Percentiles rank a stretch among this genome's conserved stretches.
These are phyloP conservation scores for Phallusia fumigata DNA, from an alignment of 23 tunicate species.

Conservation along the genomic window DNA sequence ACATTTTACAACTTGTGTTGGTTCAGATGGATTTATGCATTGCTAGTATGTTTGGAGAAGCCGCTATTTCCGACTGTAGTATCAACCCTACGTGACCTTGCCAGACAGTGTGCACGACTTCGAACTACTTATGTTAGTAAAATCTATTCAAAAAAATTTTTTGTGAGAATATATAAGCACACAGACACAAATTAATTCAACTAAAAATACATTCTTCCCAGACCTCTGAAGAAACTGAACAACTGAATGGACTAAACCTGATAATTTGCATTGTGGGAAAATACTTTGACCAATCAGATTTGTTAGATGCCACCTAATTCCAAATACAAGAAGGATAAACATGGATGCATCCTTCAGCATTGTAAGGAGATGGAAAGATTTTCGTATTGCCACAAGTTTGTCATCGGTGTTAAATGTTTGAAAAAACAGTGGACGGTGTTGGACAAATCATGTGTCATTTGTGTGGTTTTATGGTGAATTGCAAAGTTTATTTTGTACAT, in stretches of 20 bases:
- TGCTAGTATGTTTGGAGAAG: slow-evolving; percentile 65
- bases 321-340: neutral
- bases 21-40: slow-evolving; percentile 83
- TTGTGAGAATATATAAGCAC: neutral
- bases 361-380: too few species aligned
- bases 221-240: slow-evolving; percentile 21
- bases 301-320: slow-evolving; percentile 18
- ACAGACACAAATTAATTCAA: neutral
- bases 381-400: too few species aligned
- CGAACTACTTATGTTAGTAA: slow-evolving; percentile 20
- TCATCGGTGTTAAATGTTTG: too few species aligned
- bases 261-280: slow-evolving; percentile 76
- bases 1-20: neutral
- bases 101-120: slow-evolving; percentile 53
- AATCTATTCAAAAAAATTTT: neutral
- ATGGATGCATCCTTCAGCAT: too few species aligned
- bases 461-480: neutral
- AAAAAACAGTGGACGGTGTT: too few species aligned
- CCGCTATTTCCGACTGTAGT: slow-evolving; percentile 71
- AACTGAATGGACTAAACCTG: slow-evolving; percentile 74
- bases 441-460: neutral
- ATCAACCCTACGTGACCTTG: slow-evolving; percentile 60
- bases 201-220: neutral
- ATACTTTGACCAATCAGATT: slow-evolving; percentile 80
- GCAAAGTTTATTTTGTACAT: too few species aligned